These are phyloP conservation scores for Perca fluviatilis DNA, from an alignment of 2,113 vertebrate genomes.

Conservation along the genomic window DNA sequence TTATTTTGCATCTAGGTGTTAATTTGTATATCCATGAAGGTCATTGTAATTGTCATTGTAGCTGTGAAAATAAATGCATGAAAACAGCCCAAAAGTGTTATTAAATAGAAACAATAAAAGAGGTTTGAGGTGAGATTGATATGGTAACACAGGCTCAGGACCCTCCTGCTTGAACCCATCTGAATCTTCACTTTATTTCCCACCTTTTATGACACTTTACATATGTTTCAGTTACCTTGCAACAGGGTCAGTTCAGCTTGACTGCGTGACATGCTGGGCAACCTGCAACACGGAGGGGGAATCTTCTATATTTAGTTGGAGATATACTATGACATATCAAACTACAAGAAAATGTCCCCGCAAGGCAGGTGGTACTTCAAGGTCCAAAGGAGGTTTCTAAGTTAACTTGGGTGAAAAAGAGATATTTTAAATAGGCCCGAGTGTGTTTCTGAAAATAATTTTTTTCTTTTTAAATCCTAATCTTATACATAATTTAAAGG, in stretches of 20 bases:
- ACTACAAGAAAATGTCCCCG: constrained; percentile 60
- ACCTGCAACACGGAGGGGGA: constrained; percentile 24
- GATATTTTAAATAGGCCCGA: not conserved
- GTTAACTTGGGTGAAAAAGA: not conserved
- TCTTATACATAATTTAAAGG: not conserved
- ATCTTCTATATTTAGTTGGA: constrained; percentile 73
- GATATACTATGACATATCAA: constrained; percentile 75
- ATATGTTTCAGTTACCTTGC: constrained; percentile 24
- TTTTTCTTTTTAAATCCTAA: too few species aligned
- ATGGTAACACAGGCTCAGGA: constrained; percentile 6
- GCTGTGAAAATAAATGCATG: not conserved
- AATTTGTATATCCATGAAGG: not conserved
- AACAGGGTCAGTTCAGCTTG: constrained; percentile 35
- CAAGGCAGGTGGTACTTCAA: constrained; percentile 14
- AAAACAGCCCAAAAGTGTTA: constrained; percentile 10
- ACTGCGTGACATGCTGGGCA: constrained; percentile 27
- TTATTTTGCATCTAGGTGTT: not conserved
- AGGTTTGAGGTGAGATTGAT: constrained; percentile 33
- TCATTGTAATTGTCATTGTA: too few species aligned
- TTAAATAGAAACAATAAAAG: constrained; percentile 25
- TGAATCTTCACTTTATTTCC: constrained; percentile 52
- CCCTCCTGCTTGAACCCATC: constrained; percentile 7
- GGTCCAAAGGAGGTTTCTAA: not conserved
- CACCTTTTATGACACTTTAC: constrained; percentile 28
- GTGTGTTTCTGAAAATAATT: not conserved